Conservation (phyloP, 2,888 invertebrate genomes). For the Drosophila peninsularis region DNA sequence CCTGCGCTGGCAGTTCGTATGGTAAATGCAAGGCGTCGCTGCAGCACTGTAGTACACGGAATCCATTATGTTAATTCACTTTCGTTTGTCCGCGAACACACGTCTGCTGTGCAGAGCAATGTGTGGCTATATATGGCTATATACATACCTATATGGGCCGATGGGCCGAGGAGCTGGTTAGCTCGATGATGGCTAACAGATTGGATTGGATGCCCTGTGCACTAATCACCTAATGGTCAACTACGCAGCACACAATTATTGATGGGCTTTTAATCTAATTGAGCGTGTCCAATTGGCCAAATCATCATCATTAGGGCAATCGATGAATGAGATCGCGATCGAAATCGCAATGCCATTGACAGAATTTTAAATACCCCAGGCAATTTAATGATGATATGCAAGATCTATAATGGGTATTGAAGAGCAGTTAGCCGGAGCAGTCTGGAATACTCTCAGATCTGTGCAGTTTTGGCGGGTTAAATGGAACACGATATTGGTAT, state of each 20-base stretch:
- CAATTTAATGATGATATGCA: neutral
- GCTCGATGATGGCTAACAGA: neutral
- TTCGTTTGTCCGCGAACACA: slow-evolving; percentile 38
- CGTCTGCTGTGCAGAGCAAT: neutral
- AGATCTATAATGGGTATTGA: neutral
- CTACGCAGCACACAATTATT: slow-evolving; percentile 10
- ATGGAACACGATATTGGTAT: no score
- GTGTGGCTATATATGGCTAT: neutral
- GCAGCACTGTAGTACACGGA: slow-evolving; percentile 23
- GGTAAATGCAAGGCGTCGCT: slow-evolving; percentile 44
- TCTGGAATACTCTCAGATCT: neutral
- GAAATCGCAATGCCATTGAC: slow-evolving; percentile 28
- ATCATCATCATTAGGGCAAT: slow-evolving; percentile 31
- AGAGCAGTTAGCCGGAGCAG: no score
- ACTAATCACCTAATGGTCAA: slow-evolving; percentile 44
- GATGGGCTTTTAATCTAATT: slow-evolving; percentile 72
- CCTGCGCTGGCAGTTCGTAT: slow-evolving; percentile 39
- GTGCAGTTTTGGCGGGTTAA: no score
- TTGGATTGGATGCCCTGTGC: slow-evolving; percentile 17
- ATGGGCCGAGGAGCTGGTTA: neutral
- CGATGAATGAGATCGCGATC: slow-evolving; percentile 35
- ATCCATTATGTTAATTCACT: slow-evolving; percentile 75
- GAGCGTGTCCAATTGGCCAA: slow-evolving; percentile 54
- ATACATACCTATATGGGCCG: neutral
- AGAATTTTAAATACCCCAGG: slow-evolving; percentile 13